These are phyloP conservation scores for Volucella bombylans DNA, from an alignment of 2,888 invertebrate species.

Conservation along the genomic window DNA sequence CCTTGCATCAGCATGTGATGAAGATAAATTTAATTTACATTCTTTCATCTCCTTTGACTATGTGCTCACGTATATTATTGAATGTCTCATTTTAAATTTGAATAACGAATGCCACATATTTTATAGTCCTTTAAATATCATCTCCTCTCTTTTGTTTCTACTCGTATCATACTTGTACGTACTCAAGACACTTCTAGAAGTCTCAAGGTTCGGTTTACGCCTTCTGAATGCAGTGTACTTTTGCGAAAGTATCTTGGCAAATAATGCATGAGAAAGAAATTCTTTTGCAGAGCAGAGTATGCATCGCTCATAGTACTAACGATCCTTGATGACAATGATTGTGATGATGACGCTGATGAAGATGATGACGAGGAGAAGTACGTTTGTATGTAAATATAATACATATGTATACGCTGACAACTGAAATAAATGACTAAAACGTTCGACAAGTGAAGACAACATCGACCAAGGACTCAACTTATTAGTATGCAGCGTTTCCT, in stretches of 20 bases:
- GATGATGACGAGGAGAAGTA: constrained; percentile 2
- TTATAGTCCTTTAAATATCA: constrained; percentile 5
- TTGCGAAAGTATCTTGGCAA: constrained; percentile 9
- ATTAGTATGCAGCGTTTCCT: constrained; percentile 50
- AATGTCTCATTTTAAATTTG: no score
- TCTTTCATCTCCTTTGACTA: no score
- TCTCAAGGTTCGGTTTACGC: constrained; percentile 35
- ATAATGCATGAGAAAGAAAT: constrained; percentile 28
- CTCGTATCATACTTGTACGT: constrained; percentile 11
- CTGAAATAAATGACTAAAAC: constrained; percentile 38
- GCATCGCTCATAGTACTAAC: constrained; percentile 45
- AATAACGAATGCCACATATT: background rate
- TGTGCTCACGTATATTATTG: no score
- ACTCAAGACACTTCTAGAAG: constrained; percentile 31
- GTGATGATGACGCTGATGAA: constrained; percentile 27
- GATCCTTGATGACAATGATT: constrained; percentile 38
- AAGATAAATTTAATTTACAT: constrained; percentile 1
- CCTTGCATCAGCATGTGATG: no score
- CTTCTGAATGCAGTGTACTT: background rate
- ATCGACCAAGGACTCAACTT: constrained; percentile 27
- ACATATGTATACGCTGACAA: constrained; percentile 1
- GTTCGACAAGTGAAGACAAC: constrained; percentile 17
- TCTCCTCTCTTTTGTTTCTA: constrained; percentile 15
- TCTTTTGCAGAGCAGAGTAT: constrained; percentile 13
- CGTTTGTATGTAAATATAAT: no score